These are phyloP conservation scores for Caiman crocodilus DNA, from an alignment of 2,797 vertebrate species.

Conservation along the genomic window DNA sequence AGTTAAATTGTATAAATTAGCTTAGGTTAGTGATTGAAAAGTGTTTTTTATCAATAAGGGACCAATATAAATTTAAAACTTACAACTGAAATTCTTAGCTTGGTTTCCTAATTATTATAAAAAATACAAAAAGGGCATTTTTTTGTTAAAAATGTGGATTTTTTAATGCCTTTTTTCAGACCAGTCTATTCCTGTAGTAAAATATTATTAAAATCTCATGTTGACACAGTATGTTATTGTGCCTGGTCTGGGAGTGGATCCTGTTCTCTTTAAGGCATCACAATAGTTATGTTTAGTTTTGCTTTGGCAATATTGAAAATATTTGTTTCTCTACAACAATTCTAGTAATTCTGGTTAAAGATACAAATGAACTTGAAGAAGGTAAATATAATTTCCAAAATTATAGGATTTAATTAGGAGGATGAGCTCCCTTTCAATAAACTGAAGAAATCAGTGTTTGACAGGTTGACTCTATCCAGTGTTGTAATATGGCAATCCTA, in stretches of 20 bases:
- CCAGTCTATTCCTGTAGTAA: background rate
- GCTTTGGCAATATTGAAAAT: background rate
- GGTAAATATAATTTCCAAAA: constrained; percentile 9
- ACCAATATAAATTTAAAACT: background rate
- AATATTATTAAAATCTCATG: background rate
- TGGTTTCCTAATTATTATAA: background rate
- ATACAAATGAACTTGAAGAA: constrained; percentile 11
- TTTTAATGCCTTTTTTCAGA: background rate
- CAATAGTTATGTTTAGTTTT: background rate
- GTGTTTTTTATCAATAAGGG: background rate
- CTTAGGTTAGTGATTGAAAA: background rate
- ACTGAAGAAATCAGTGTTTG: background rate
- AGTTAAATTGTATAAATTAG: background rate
- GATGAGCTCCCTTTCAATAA: background rate
- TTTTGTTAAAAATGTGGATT: background rate
- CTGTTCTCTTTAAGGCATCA: background rate
- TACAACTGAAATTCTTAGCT: background rate
- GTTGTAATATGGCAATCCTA: background rate
- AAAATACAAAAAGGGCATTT: background rate
- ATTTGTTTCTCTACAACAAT: background rate
- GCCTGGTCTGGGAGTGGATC: background rate
- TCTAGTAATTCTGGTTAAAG: background rate
- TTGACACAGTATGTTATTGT: background rate
- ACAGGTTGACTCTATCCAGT: background rate
- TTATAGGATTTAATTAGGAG: too few species aligned